Base-by-base conservation (phyloP, 2,113 vertebrate genomes). In the Scytalopus superciliaris region DNA sequence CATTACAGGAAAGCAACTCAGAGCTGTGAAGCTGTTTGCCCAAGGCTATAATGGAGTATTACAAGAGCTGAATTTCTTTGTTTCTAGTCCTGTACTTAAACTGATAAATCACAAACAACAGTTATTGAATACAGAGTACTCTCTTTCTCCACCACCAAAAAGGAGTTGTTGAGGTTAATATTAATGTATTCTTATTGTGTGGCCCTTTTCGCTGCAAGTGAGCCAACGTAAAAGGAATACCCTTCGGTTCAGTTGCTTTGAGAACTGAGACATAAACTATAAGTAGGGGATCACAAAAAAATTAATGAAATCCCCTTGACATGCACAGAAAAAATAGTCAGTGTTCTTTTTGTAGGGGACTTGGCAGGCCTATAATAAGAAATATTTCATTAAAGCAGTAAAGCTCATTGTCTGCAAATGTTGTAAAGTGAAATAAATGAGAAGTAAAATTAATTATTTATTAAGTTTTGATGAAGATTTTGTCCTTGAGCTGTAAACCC, bases 381-480 rank as follows among this genome's bases (percentile, higher is more conserved):
- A 49, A 56, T 92, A 80, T 68, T 79, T 92, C 55, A 78, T 72
- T 78, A 85, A 55, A 72, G n/a, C 69, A 50, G 40, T 68, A 87
- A 86, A 93, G 40, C 31, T 88, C n/a, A 45, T 84, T 93, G 83
- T 89, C 69, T 52, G 50, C n/a, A 84, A 95, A 89, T 24, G 23
- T 52, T 83, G 77, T 82, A 86, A 92, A 95, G 40, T 75, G 78
- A 81, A 95, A 94, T 64, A 90, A 89, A 82, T 68, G 33, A 85
- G 47, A 93, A 94, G 85, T 77, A 77, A 87, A 90, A 91, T 81
- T 50, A 93, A 90, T 94, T 89, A 40, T 64, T 90, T 77, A 62
- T 95, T 90, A 92, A 84, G 47, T 86, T 94, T 84, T 90, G 73
- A 78, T 62, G 52, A 92, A 78, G 56, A 66, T 49, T 82, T 73